Percentiles rank a stretch among this genome's conserved stretches.
Conservation (phyloP, 2,797 vertebrate genomes). For the Gallinago solitaria region DNA sequence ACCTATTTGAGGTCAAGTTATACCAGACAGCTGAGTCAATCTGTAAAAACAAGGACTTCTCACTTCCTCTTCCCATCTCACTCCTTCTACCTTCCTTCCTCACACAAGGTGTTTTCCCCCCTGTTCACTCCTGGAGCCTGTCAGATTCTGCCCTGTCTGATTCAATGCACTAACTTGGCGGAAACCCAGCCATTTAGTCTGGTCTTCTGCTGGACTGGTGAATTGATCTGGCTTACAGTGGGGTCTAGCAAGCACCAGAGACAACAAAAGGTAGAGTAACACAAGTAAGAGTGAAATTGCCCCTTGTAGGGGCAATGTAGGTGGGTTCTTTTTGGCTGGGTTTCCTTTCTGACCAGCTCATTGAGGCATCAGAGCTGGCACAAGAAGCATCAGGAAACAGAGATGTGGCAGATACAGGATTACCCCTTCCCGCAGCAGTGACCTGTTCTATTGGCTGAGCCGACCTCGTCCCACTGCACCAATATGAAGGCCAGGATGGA, state of each 20-base stretch:
- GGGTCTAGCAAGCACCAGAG: background rate
- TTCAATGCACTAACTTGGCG: background rate
- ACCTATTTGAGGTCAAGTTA: background rate
- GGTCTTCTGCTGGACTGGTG: background rate
- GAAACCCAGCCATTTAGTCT: background rate
- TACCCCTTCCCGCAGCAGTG: background rate
- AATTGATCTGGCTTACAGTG: background rate
- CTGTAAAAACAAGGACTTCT: background rate
- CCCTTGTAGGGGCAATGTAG: background rate
- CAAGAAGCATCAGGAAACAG: background rate
- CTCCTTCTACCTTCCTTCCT: background rate
- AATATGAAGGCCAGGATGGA: background rate
- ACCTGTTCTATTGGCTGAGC: background rate
- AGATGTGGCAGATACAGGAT: background rate
- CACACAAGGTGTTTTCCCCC: rapidly evolving
- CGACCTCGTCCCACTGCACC: rapidly evolving
- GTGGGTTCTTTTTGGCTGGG: background rate
- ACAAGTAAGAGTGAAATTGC: background rate
- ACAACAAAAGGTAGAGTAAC: background rate
- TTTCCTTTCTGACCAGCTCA: background rate
- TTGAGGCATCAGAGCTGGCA: background rate
- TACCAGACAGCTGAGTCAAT: background rate
- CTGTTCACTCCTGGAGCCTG: background rate
- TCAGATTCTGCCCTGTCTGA: background rate
- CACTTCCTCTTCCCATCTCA: background rate